Base-by-base conservation (phyloP, 2,888 invertebrate species). In the Tiphia femorata region DNA sequence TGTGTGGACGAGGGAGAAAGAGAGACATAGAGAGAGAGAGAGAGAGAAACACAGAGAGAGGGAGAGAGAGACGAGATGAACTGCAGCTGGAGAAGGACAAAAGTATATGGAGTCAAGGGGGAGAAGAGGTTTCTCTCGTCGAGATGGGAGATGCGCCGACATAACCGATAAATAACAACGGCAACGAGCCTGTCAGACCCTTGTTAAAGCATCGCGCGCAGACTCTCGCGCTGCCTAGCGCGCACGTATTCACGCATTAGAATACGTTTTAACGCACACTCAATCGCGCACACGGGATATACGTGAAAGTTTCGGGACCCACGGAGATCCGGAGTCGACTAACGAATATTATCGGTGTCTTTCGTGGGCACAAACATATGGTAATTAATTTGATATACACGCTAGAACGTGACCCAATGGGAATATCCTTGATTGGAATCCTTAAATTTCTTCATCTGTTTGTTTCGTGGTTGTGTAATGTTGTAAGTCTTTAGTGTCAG, bases 111-210 rank as follows among this genome's bases (percentile, higher is more conserved):
- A 58, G 43, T 37, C 49, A 48, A 48, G 29, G 10, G 47, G 54
- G 47, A 46, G 49, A 37, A 54, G 60, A 53, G 62, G 62, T 58
- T 68, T 63, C 68, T 75, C 72, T 72, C 69, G 70, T 68, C 73
- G 76, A 76, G 78, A 80, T 80, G 78, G 79, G 73, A 78, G 81
- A 81, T 81, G 80, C 78, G 77, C 76, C 77, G 79, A 79, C 81
- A 81, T 81, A 81, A 81, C 81, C 81, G 80, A 82, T 82, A 82
- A 82, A 82, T 82, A 81, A 82, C 81, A 81, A 79, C 81, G 77
- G 81, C 80, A 81, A 81, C 81, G 80, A 81, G 81, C 75, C 81
- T 82, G 81, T 82, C 81, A 81, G 81, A 81, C 81, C 81, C 81
- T 81, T 81, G 81, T 82, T 81, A 80, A 81, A 78, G 68, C 75